phyloP scores from a whole-genome alignment of 2,888 invertebrate species.

The Spicauda simplicius region DNA sequence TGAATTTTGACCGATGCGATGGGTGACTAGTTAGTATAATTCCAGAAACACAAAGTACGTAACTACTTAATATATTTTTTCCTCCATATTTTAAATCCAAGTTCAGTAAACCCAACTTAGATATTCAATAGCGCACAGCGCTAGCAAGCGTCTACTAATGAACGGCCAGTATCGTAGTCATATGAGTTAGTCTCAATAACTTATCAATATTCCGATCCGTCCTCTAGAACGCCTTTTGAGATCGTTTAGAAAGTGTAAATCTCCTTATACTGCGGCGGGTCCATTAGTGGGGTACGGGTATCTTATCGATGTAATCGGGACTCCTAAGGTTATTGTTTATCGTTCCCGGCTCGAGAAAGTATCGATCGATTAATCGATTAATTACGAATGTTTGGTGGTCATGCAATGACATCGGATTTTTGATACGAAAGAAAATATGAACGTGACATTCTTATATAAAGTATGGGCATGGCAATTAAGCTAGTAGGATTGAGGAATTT shows the following conservation, averaged over 20 bases:
- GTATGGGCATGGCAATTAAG: too few relatives aligned
- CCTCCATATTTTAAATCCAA: neutral
- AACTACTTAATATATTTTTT: too few relatives aligned
- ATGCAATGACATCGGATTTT: slow-evolving; percentile 69
- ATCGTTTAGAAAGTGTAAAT: slow-evolving; percentile 82
- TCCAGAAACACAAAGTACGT: too few relatives aligned
- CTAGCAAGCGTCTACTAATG: slow-evolving; percentile 24
- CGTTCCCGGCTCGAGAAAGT: slow-evolving; percentile 64
- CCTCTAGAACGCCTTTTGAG: slow-evolving; percentile 68
- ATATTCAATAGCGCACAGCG: slow-evolving; percentile 19
- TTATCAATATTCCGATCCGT: slow-evolving; percentile 77
- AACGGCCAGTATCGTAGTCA: slow-evolving; percentile 29
- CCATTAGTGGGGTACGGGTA: slow-evolving; percentile 81
- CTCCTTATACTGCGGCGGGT: slow-evolving; percentile 70
- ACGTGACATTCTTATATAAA: neutral
- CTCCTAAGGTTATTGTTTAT: slow-evolving; percentile 80
- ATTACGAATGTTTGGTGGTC: slow-evolving; percentile 69
- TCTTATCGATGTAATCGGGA: slow-evolving; percentile 79
- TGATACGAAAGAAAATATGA: slow-evolving; percentile 30
- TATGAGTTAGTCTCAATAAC: slow-evolving; percentile 36
- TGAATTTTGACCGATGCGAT: too few relatives aligned
- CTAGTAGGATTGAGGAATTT: too few relatives aligned
- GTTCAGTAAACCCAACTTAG: slow-evolving; percentile 15
- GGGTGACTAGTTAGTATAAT: too few relatives aligned
- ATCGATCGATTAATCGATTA: slow-evolving; percentile 69